phyloP scores from a whole-genome alignment of 2,888 invertebrate genomes.

The Drosophila ezoana region DNA sequence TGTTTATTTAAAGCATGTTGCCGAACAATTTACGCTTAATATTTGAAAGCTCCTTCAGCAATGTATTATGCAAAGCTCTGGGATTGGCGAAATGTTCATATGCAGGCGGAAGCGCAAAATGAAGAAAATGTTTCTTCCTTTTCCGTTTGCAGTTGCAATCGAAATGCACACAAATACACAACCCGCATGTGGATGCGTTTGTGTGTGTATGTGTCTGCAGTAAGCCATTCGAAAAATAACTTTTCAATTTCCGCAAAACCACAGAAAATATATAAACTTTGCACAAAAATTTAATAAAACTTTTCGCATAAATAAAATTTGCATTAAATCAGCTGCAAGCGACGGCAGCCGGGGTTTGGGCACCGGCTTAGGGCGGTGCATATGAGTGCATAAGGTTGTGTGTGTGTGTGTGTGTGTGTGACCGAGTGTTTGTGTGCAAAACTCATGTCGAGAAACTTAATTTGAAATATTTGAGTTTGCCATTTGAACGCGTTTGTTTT shows the following conservation, averaged over 20 bases:
- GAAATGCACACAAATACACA: constrained; percentile 43
- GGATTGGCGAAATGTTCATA: constrained; percentile 65
- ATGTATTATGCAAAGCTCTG: constrained; percentile 52
- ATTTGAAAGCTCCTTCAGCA: constrained; percentile 50
- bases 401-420: constrained; percentile 21
- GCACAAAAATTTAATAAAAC: constrained; percentile 83
- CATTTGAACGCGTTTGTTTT: constrained; percentile 71
- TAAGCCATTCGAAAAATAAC: constrained; percentile 80
- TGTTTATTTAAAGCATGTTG: constrained; percentile 79
- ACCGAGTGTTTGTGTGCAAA: constrained; percentile 56
- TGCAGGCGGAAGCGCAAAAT: constrained; percentile 67
- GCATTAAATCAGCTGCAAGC: constrained; percentile 82
- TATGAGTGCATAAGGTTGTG: constrained; percentile 33
- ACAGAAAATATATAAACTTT: constrained; percentile 82
- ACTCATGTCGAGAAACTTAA: constrained; percentile 80
- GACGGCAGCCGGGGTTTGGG: constrained; percentile 45
- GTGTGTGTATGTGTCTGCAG: constrained; percentile 45
- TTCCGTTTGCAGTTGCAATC: constrained; percentile 69
- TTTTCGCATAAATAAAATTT: constrained; percentile 84
- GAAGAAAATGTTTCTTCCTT: constrained; percentile 78
- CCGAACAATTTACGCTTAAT: constrained; percentile 74
- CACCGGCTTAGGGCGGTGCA: constrained; percentile 56
- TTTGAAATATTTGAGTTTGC: constrained; percentile 80
- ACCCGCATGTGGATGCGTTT: constrained; percentile 13
- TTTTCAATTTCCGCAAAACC: constrained; percentile 83